These are phyloP conservation scores for Anthonomus grandis DNA, from an alignment of 1,140 invertebrate genomes.

Conservation along the genomic window DNA sequence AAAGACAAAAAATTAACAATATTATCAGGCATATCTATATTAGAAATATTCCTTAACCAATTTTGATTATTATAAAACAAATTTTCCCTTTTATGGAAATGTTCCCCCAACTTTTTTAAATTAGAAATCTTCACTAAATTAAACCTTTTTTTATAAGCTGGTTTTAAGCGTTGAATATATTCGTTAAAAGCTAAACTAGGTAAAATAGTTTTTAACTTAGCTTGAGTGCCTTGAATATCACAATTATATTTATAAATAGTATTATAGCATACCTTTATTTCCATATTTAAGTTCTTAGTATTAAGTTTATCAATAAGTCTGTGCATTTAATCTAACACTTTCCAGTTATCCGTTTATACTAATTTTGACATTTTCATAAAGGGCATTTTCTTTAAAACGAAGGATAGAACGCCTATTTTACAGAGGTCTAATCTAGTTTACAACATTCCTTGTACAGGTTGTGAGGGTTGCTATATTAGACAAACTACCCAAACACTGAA, in stretches of 20 bases:
- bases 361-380: too few relatives aligned
- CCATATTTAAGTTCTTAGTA: background rate
- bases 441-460: too few relatives aligned
- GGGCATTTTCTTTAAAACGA: too few relatives aligned
- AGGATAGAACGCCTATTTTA: too few relatives aligned
- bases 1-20: background rate
- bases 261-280: conserved; percentile 6
- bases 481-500: too few relatives aligned
- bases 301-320: background rate
- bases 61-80: background rate
- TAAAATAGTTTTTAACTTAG: background rate
- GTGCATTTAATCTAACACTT: background rate
- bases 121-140: background rate
- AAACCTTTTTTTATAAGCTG: background rate
- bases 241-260: background rate
- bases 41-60: background rate
- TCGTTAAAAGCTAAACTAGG: background rate
- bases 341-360: background rate
- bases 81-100: background rate
- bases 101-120: background rate
- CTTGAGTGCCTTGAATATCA: background rate
- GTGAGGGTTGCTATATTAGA: too few relatives aligned
- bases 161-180: background rate
- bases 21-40: background rate
- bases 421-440: too few relatives aligned